Evolutionary conservation across 2,888 invertebrate genomes (phyloP), one percentile per base, ranked within the genome.

Genomic region (Lysandra bellargus): DNA sequence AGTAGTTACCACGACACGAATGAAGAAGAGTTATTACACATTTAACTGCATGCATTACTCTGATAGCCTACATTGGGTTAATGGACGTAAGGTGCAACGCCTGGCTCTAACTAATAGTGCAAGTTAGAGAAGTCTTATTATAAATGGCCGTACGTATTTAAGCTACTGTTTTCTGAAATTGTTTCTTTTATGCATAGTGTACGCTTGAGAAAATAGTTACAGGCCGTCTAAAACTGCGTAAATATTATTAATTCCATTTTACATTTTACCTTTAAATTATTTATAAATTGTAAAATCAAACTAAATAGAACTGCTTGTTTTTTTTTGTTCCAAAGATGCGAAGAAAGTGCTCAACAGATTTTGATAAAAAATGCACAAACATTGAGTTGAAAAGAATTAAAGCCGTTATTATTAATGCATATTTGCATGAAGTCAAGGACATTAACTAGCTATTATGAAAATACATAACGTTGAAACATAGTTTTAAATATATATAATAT

Each of bases 61-160:
- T 69, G 69, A 69, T 69, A 69, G 69, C 69, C 69, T 69, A 69
- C 69, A 69, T 69, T 37, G 69, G 69, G 69, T 33, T 69, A 69
- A 69, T 37, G 69, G 69, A 69, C 69, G 69, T 37, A 17, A 33
- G 69, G 33, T 69, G 69, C 69, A 69, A 69, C 33, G 69, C 5
- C 69, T 69, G 69, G 69, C 69, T 14, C 17, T 69, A 69, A 69
- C 69, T 69, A 69, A 69, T 69, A 69, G 69, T 33, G 14, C 69
- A 69, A 69, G 69, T 69, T 69, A 37, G 69, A 69, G 69, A 69
- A 69, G 33, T 69, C 69, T 69, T 69, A 69, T 69, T 37, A 69
- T 37, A 69, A 33, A 69, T 69, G 14, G 14, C 37, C 33, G 69
- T 14, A 69, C 69, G 14, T 69, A 69, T 33, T 69, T 33, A 17